Percentiles rank a stretch among this genome's conserved stretches.
Conservation (phyloP, 2,113 vertebrate genomes). For the Gila orcuttii region DNA sequence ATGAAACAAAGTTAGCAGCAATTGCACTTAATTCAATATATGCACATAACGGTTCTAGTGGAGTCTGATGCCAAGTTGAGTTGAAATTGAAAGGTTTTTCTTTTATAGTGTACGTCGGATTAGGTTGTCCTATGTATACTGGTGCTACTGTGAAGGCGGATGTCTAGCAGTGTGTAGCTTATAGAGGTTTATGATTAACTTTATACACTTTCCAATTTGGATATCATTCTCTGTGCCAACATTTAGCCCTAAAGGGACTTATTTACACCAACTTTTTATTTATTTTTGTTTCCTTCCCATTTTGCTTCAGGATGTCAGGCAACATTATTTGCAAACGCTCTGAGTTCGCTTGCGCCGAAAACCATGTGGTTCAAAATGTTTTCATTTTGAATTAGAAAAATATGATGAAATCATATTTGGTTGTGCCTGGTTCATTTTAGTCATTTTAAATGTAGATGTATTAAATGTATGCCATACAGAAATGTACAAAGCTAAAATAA, state of each 20-base stretch:
- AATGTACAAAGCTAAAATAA: conserved; percentile 85
- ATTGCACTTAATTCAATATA: conserved; percentile 68
- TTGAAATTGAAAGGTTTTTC: conserved; percentile 39
- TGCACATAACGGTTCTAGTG: conserved; percentile 56
- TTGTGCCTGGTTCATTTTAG: conserved; percentile 78
- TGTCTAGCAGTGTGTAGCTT: conserved; percentile 55
- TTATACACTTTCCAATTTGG: conserved; percentile 46
- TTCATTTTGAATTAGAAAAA: conserved; percentile 60
- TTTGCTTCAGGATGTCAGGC: conserved; percentile 59
- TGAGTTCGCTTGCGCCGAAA: conserved; percentile 48
- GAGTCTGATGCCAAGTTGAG: conserved; percentile 49
- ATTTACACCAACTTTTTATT: conserved; percentile 56
- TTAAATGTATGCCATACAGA: conserved; percentile 85
- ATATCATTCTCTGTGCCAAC: conserved; percentile 49
- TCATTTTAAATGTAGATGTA: conserved; percentile 80
- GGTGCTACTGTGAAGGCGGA: conserved; percentile 84
- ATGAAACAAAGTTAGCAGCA: conserved; percentile 62
- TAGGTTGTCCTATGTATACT: conserved; percentile 72
- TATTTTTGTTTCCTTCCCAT: conserved; percentile 52
- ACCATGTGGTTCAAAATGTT: conserved; percentile 46
- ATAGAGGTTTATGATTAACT: conserved; percentile 28
- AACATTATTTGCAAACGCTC: conserved; percentile 55
- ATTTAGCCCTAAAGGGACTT: conserved; percentile 53
- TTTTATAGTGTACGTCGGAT: conserved; percentile 61
- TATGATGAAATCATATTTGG: conserved; percentile 67